Evolutionary conservation across 2,888 invertebrate genomes (phyloP), one percentile per base, ranked within the genome.

Genomic region (Lacanobia oleracea): DNA sequence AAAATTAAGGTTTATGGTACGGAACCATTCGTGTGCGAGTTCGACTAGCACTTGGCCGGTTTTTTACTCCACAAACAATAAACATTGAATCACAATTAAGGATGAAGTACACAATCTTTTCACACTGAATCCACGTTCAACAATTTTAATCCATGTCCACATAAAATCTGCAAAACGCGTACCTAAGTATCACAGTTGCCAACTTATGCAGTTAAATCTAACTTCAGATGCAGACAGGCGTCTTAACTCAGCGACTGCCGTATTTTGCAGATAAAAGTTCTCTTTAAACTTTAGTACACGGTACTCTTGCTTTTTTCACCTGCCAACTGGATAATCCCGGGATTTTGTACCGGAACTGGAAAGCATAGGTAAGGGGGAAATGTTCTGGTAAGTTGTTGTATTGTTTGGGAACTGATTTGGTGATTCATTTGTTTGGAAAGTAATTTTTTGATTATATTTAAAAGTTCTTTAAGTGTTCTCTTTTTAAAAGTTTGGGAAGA

Each of bases 241-340:
- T 50, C 66, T 75, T 67, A 72, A 79, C 72, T 76, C 48, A 78
- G 59, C 64, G 50, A 61, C 43, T 57, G 54, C 37, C 67, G 69
- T 66, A 72, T 74, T 57, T 73, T 64, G 70, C 67, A 71, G 74
- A 76, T 76, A 83, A 76, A 83, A 84, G 50, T 84, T 74, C 37
- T 14, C 12, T 72, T 61, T 43, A 51, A 76, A 83, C 56, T 74
- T 77, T 67, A 18, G 23, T 48, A 62, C 43, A 43, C 59, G 73
- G 72, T 74, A 74, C 68, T 63, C 23, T 23, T 23, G 9, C 27
- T 70, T 79, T 80, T 81, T 76, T 56, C 82, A 83, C 75, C 81
- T 81, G 79, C 62, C 62, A 72, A 23, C 72, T 50, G 65, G 51
- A 63, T 81, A 75, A 73, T 68, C 57, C 66, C 10, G 21, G 66